Percentiles rank a stretch among this genome's conserved stretches.
These are phyloP conservation scores for Lasioglossum leucozonium DNA, from an alignment of 2,888 invertebrate species.

Conservation along the genomic window DNA sequence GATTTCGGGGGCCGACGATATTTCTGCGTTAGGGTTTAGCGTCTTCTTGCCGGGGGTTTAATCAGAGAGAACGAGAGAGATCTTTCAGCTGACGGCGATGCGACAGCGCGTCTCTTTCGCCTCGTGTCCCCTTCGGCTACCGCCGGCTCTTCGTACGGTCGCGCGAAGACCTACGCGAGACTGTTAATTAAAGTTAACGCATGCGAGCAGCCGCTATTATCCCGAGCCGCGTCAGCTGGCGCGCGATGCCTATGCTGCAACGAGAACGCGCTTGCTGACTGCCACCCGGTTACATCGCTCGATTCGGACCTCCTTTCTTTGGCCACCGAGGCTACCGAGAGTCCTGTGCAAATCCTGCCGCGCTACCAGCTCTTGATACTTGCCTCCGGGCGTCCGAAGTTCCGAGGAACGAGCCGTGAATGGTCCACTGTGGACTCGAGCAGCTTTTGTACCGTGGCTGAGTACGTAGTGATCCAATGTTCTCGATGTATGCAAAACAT, in stretches of 20 bases:
- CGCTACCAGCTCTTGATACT: neutral
- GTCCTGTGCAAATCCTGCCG: neutral
- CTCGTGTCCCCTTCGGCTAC: neutral
- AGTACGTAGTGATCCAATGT: too few relatives aligned
- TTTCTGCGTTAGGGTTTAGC: neutral
- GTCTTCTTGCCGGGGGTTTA: neutral
- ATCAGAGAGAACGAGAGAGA: neutral
- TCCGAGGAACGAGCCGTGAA: neutral
- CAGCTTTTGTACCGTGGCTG: neutral
- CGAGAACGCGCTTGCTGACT: slow-evolving; percentile 56
- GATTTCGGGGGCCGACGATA: neutral
- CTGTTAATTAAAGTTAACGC: slow-evolving; percentile 78
- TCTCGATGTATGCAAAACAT: too few relatives aligned
- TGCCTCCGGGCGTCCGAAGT: neutral
- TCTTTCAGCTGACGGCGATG: neutral
- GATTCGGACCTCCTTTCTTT: slow-evolving; percentile 5
- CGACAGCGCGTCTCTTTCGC: neutral
- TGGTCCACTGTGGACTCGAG: neutral
- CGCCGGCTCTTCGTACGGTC: slow-evolving; percentile 59
- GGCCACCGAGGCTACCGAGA: neutral
- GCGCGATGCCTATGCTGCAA: slow-evolving; percentile 51
- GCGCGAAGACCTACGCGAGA: slow-evolving; percentile 71
- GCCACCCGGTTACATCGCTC: slow-evolving; percentile 35
- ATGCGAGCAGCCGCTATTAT: slow-evolving; percentile 69
- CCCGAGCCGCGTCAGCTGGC: slow-evolving; percentile 74